Conservation (phyloP, 2,888 invertebrate species). For the Heterodera filipjevi region DNA sequence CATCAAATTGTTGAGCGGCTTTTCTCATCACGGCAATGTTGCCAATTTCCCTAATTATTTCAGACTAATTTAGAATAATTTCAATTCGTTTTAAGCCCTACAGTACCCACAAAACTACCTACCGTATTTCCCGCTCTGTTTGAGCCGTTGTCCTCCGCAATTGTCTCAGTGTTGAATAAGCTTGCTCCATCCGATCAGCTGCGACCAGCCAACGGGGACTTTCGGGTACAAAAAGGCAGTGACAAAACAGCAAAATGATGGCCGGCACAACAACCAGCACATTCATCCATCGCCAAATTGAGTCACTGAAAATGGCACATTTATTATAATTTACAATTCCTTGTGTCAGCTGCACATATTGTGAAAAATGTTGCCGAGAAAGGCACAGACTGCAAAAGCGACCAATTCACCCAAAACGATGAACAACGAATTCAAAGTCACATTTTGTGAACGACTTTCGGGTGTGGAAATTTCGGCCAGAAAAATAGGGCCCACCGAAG, state of each 20-base stretch:
- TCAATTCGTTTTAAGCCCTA: background rate
- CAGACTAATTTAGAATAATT: background rate
- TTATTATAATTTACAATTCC: too few species aligned
- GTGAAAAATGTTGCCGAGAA: conserved; percentile 13
- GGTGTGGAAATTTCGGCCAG: conserved; percentile 22
- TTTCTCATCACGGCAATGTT: too few species aligned
- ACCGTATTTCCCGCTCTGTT: conserved; percentile 19
- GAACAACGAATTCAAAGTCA: conserved; percentile 1
- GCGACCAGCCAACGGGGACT: conserved; percentile 24
- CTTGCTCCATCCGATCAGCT: background rate
- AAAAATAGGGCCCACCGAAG: conserved; percentile 16
- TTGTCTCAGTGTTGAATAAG: conserved; percentile 3
- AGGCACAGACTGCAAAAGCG: conserved; percentile 14
- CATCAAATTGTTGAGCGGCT: too few species aligned
- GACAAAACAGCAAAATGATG: conserved; percentile 3
- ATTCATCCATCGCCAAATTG: conserved; percentile 28
- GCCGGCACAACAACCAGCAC: conserved; percentile 12
- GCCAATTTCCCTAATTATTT: too few species aligned
- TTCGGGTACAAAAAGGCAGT: conserved; percentile 17
- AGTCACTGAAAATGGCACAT: background rate
- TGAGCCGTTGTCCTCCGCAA: conserved; percentile 6
- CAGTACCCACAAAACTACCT: background rate
- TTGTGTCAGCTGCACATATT: conserved; percentile 15
- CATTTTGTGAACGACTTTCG: conserved; percentile 21
- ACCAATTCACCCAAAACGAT: conserved; percentile 21